These are phyloP conservation scores for Dinoponera quadriceps DNA, from an alignment of 1,140 invertebrate genomes.

Conservation along the genomic window DNA sequence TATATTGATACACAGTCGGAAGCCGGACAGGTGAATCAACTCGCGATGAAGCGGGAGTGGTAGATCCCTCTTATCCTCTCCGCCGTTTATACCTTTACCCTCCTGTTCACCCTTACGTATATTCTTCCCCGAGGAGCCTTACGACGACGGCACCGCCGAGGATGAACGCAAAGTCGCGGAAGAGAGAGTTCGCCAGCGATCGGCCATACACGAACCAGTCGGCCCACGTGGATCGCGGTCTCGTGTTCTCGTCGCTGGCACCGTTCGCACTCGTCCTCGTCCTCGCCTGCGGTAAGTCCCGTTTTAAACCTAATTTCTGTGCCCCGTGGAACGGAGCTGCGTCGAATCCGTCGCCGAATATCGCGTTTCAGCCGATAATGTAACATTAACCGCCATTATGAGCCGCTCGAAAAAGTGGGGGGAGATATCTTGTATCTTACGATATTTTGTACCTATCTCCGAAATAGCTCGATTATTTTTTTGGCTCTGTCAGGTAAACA, in stretches of 20 bases:
- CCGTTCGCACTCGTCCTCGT: slow-evolving; percentile 68
- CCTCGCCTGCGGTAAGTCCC: slow-evolving; percentile 73
- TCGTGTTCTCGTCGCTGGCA: slow-evolving; percentile 73
- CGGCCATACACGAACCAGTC: slow-evolving; percentile 56
- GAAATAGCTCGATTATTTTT: neutral
- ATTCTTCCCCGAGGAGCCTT: slow-evolving; percentile 25
- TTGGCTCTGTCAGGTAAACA: no score
- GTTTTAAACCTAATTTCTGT: no score
- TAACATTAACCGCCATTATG: neutral
- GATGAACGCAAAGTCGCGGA: slow-evolving; percentile 43
- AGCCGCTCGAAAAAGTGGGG: neutral
- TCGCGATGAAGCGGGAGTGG: slow-evolving; percentile 48
- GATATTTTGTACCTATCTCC: no score
- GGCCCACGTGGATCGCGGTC: slow-evolving; percentile 76
- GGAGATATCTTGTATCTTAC: neutral
- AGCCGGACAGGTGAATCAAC: slow-evolving; percentile 23
- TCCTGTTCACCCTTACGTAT: slow-evolving; percentile 27
- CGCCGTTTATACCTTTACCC: slow-evolving; percentile 12
- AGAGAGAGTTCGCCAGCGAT: slow-evolving; percentile 47
- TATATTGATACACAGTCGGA: neutral
- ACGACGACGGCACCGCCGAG: slow-evolving; percentile 37
- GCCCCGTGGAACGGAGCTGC: no score
- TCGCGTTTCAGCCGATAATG: neutral
- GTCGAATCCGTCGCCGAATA: neutral
- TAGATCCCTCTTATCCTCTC: slow-evolving; percentile 26